Evolutionary conservation across 2,113 vertebrate genomes (phyloP).

Genomic region (Oreochromis aureus): DNA sequence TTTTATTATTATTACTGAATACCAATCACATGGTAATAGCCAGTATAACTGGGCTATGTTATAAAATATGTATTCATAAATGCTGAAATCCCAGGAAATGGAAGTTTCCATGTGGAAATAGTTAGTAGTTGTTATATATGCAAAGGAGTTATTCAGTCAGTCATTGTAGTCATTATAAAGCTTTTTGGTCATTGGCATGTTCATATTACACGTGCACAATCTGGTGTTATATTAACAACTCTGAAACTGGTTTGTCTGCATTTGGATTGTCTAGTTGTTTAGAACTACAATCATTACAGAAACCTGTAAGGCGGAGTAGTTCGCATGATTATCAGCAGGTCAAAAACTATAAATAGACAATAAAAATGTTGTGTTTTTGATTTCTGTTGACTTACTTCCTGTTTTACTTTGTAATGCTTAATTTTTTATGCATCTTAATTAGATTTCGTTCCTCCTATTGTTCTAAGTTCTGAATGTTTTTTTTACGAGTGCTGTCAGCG

Average conservation of each 20-base stretch:
- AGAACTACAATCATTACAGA: neutral
- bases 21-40: neutral
- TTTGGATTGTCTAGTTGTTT: neutral
- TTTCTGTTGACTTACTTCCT: neutral
- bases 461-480: neutral
- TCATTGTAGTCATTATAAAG: neutral
- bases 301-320: neutral
- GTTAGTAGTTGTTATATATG: neutral
- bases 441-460: neutral
- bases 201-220: neutral
- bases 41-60: neutral
- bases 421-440: neutral
- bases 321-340: neutral
- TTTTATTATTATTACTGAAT: neutral
- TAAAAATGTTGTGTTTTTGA: neutral
- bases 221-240: neutral
- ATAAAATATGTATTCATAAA: neutral
- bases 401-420: neutral
- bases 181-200: neutral
- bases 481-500: neutral
- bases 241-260: neutral
- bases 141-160: neutral
- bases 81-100: neutral
- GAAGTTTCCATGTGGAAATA: neutral
- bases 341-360: neutral